These are phyloP conservation scores for Arrhamphus sclerolepis DNA, from an alignment of 2,797 vertebrate species.

Conservation along the genomic window DNA sequence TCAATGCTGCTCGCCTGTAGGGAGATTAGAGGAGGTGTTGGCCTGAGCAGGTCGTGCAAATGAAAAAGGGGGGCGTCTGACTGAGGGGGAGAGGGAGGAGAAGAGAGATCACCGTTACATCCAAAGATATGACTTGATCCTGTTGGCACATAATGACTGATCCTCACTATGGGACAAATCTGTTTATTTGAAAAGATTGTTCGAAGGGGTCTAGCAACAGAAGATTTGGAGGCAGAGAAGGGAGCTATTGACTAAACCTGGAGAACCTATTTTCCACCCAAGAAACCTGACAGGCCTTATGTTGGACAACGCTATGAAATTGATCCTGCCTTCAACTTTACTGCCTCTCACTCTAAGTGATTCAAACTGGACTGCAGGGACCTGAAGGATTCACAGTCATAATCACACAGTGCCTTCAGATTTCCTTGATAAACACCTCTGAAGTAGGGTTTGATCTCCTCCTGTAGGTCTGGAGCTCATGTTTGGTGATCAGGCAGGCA, in stretches of 20 bases:
- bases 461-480: slow-evolving; percentile 9
- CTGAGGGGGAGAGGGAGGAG: neutral
- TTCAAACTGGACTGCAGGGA: neutral
- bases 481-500: slow-evolving; percentile 25
- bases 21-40: slow-evolving; percentile 20
- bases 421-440: slow-evolving; percentile 9
- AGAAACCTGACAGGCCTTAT: no score
- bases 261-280: no score
- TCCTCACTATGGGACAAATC: neutral
- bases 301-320: no score
- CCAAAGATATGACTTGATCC: slow-evolving; percentile 19
- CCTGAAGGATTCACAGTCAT: slow-evolving; percentile 14
- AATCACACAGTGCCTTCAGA: slow-evolving; percentile 1
- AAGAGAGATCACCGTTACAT: slow-evolving; percentile 6
- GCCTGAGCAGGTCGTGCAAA: slow-evolving; percentile 19
- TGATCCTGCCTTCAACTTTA: neutral
- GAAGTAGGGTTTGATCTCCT: slow-evolving; percentile 16
- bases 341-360: neutral
- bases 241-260: no score
- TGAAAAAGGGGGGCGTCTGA: slow-evolving; percentile 34
- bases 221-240: no score
- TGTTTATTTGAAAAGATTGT: neutral
- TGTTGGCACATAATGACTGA: slow-evolving; percentile 13
- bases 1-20: slow-evolving; percentile 17
- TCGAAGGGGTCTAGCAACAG: neutral